Percentiles rank a stretch among this genome's conserved stretches.
Evolutionary conservation across 2,888 invertebrate species (phyloP).

Genomic region (Drosophila lacicola): DNA sequence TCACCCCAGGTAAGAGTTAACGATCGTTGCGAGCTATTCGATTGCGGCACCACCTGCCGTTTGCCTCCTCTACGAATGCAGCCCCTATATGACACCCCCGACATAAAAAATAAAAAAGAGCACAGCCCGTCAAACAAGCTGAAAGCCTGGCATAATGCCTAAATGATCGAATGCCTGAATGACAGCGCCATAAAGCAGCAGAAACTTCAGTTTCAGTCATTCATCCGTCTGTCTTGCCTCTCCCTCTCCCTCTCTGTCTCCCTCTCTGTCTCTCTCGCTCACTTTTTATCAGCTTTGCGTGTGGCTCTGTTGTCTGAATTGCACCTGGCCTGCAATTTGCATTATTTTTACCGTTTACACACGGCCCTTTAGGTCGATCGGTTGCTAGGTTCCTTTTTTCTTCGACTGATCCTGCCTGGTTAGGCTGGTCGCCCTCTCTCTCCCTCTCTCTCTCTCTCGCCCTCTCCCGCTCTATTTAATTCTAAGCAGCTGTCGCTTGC

Average conservation of each 20-base stretch:
- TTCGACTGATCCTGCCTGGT: constrained; percentile 24
- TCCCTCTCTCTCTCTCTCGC: neutral
- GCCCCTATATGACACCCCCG: constrained; percentile 41
- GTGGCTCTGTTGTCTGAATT: constrained; percentile 63
- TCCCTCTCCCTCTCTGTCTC: neutral
- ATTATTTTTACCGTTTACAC: constrained; percentile 71
- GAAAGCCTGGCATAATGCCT: neutral
- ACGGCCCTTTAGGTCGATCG: constrained; percentile 34
- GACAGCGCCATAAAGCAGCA: constrained; percentile 31
- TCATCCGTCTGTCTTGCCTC: constrained; percentile 38
- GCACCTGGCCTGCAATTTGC: constrained; percentile 83
- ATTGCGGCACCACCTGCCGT: constrained; percentile 45
- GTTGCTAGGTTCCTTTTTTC: constrained; percentile 1
- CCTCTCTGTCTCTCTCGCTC: neutral
- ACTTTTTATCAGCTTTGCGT: constrained; percentile 66
- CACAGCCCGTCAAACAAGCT: neutral
- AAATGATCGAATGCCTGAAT: neutral
- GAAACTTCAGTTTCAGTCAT: constrained; percentile 36
- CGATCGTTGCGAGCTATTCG: constrained; percentile 13
- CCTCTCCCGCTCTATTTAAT: constrained; percentile 19
- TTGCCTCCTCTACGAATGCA: constrained; percentile 8
- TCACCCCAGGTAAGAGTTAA: constrained; percentile 15
- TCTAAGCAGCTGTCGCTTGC: constrained; percentile 59
- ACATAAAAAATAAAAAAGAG: neutral
- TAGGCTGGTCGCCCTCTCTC: neutral